These are phyloP conservation scores for Sinosuthora webbiana DNA, from an alignment of 2,113 vertebrate genomes.

Conservation along the genomic window DNA sequence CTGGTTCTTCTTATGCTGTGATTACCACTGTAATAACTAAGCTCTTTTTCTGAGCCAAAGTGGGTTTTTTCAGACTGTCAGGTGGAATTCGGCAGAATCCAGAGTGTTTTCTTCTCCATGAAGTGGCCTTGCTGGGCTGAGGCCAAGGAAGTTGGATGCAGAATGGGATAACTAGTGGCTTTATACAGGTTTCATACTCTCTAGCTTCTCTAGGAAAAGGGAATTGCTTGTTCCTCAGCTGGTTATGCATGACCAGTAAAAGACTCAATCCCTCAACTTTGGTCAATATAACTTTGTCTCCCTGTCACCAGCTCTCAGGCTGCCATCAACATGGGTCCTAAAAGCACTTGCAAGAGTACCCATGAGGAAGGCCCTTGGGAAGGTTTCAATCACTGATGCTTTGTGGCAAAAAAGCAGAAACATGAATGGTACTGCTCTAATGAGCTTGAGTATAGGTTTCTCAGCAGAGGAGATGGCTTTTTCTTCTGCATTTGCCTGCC, in stretches of 20 bases:
- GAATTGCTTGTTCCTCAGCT: background rate
- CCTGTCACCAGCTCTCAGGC: background rate
- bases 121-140: background rate
- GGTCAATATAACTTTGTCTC: background rate
- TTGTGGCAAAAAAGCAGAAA: background rate
- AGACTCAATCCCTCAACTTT: background rate
- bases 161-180: background rate
- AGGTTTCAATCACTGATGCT: background rate
- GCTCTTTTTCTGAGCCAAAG: background rate
- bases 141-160: background rate
- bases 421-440: background rate
- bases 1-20: background rate
- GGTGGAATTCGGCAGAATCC: background rate
- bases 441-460: background rate
- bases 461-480: background rate
- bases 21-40: conserved; percentile 18
- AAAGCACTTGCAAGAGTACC: background rate
- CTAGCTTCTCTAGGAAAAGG: background rate
- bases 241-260: background rate
- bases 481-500: background rate
- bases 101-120: background rate
- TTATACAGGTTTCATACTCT: background rate
- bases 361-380: background rate
- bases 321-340: background rate
- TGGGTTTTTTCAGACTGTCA: background rate